These are phyloP conservation scores for Lota lota DNA, from an alignment of 2,113 vertebrate species.

Conservation along the genomic window DNA sequence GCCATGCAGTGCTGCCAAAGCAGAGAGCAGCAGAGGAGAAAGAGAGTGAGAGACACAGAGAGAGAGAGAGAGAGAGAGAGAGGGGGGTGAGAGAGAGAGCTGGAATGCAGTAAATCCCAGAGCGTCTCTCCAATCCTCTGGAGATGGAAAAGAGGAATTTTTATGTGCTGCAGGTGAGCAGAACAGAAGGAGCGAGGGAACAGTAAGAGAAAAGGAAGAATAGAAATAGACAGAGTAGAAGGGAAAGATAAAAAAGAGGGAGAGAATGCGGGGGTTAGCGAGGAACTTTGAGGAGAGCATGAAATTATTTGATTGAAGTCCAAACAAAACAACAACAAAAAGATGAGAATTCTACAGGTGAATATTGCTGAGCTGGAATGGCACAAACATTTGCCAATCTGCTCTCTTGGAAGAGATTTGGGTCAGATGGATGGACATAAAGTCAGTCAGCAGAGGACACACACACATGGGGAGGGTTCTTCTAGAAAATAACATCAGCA, in stretches of 20 bases:
- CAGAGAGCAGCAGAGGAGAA: constrained; percentile 19
- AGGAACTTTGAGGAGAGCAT: constrained; percentile 61
- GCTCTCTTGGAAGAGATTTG: neutral
- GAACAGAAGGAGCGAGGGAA: constrained; percentile 42
- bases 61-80: constrained; percentile 54
- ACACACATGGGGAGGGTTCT: neutral
- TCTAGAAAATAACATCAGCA: constrained; percentile 7
- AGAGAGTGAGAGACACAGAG: constrained; percentile 20
- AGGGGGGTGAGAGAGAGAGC: constrained; percentile 40
- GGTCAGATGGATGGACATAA: too few relatives aligned
- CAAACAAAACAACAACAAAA: constrained; percentile 8
- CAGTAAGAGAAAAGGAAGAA: constrained; percentile 40
- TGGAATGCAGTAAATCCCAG: constrained; percentile 80
- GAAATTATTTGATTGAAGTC: constrained; percentile 59
- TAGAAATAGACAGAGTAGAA: constrained; percentile 6
- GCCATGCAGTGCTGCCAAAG: constrained; percentile 57
- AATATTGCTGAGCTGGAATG: constrained; percentile 24
- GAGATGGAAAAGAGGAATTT: constrained; percentile 80
- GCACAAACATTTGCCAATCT: constrained; percentile 43
- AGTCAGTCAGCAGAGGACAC: too few relatives aligned
- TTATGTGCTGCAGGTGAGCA: constrained; percentile 83
- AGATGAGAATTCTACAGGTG: neutral
- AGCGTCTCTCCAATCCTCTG: constrained; percentile 72
- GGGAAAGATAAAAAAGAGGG: constrained; percentile 58
- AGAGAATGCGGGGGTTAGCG: constrained; percentile 56